A percentile compares a stretch with the other conserved stretches of the same genome.
These are phyloP conservation scores for Podarcis muralis DNA, from an alignment of 2,113 vertebrate genomes.

Conservation along the genomic window DNA sequence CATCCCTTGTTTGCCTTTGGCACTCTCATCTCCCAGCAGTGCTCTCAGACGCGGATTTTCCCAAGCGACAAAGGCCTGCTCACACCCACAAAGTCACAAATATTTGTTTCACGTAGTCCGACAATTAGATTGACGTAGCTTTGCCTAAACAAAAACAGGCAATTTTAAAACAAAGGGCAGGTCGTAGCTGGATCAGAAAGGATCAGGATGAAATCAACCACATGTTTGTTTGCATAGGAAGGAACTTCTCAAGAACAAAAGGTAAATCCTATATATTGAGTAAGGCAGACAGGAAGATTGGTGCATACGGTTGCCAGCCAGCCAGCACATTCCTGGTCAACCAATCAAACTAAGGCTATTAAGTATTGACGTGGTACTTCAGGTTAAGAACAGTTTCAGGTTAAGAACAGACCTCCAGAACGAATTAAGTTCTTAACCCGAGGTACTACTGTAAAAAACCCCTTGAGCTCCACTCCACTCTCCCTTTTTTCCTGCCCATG, in stretches of 20 bases:
- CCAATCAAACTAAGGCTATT: background rate
- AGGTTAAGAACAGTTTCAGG: too few relatives aligned
- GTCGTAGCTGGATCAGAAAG: constrained; percentile 3
- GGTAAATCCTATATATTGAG: background rate
- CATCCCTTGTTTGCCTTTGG: constrained; percentile 18
- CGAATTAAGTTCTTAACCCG: too few relatives aligned
- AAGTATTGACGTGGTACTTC: background rate
- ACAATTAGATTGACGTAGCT: background rate
- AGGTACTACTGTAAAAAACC: too few relatives aligned
- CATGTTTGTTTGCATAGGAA: background rate
- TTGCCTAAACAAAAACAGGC: background rate
- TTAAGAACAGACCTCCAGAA: too few relatives aligned
- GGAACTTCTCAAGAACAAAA: constrained; percentile 7
- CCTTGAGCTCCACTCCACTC: too few relatives aligned
- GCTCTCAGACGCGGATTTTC: background rate
- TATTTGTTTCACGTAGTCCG: background rate
- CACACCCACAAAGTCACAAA: background rate
- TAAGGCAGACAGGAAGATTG: constrained; percentile 6
- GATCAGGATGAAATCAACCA: constrained; percentile 3
- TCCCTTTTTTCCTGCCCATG: too few relatives aligned
- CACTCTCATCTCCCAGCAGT: background rate
- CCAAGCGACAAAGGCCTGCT: background rate
- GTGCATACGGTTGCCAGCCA: background rate
- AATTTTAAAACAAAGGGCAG: constrained; percentile 1
- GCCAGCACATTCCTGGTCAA: background rate